phyloP scores from a whole-genome alignment of 1,140 invertebrate species.

The Mycetomoellerius zeteki region DNA sequence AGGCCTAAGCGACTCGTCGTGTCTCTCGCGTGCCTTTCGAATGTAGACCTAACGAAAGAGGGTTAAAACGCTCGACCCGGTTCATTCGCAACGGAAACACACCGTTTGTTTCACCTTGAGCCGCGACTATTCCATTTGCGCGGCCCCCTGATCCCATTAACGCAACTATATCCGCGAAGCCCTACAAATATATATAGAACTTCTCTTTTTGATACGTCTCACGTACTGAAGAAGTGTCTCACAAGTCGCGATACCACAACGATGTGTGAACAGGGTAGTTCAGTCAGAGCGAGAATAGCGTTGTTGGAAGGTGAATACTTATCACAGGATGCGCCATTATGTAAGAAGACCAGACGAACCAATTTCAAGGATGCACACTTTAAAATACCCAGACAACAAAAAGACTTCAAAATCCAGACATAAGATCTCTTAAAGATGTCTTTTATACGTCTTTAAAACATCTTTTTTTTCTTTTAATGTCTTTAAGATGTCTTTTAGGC shows the following conservation, averaged over 20 bases:
- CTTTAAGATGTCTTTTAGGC: too few species aligned
- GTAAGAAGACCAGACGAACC: too few species aligned
- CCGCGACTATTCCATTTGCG: constrained; percentile 45
- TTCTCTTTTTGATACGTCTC: constrained; percentile 78
- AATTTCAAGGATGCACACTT: too few species aligned
- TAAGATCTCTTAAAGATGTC: too few species aligned
- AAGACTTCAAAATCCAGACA: too few species aligned
- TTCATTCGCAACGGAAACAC: constrained; percentile 45
- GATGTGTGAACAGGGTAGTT: constrained; percentile 80
- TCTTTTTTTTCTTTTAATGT: too few species aligned
- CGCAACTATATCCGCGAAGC: constrained; percentile 79
- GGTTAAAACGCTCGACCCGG: constrained; percentile 21
- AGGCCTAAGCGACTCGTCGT: neutral
- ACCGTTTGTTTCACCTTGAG: constrained; percentile 66
- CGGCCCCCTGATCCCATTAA: constrained; percentile 83
- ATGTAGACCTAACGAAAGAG: neutral
- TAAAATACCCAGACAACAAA: too few species aligned
- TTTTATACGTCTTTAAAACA: too few species aligned
- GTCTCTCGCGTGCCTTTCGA: neutral
- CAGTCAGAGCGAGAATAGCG: constrained; percentile 82
- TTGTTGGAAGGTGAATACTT: constrained; percentile 83
- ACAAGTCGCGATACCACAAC: constrained; percentile 60
- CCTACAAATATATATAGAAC: constrained; percentile 82
- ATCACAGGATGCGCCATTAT: neutral
- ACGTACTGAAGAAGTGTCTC: constrained; percentile 71